Conservation (phyloP, 2,797 vertebrate species). For the Malacoctenus gilli region DNA sequence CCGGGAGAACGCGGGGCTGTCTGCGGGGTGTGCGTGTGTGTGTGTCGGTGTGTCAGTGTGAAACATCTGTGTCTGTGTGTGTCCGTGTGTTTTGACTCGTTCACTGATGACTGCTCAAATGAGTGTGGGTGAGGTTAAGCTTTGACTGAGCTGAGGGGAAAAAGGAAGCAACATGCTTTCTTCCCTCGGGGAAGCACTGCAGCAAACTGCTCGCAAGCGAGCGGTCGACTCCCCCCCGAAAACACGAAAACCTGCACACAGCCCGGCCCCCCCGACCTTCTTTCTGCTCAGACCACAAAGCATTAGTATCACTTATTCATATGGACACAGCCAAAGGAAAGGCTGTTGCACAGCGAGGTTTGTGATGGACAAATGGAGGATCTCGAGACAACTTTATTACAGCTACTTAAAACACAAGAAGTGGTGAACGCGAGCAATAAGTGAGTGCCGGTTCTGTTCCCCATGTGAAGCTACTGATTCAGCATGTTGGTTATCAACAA, state of each 20-base stretch:
- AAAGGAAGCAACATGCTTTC: conserved; percentile 2
- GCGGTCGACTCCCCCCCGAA: background rate
- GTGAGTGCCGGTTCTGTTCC: too few species aligned
- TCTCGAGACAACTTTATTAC: too few species aligned
- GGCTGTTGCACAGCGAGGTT: too few species aligned
- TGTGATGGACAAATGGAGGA: too few species aligned
- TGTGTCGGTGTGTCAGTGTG: too few species aligned
- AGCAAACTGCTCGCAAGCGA: background rate
- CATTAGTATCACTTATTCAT: too few species aligned
- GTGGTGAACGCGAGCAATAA: too few species aligned
- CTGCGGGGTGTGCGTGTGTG: conserved; percentile 31
- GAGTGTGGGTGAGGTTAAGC: conserved; percentile 40
- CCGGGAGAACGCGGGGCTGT: conserved; percentile 46
- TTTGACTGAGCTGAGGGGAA: conserved; percentile 32
- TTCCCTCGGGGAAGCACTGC: background rate
- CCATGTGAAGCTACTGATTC: too few species aligned
- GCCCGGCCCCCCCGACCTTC: background rate
- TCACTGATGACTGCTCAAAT: conserved; percentile 51
- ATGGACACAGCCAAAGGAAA: too few species aligned
- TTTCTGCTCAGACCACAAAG: too few species aligned
- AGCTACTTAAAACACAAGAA: too few species aligned
- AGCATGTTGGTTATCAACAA: too few species aligned
- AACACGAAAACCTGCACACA: background rate
- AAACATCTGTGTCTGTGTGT: conserved; percentile 11
- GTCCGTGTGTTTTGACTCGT: conserved; percentile 27